Base-by-base conservation (phyloP, 2,888 invertebrate species). In the Hypomecis punctinalis region DNA sequence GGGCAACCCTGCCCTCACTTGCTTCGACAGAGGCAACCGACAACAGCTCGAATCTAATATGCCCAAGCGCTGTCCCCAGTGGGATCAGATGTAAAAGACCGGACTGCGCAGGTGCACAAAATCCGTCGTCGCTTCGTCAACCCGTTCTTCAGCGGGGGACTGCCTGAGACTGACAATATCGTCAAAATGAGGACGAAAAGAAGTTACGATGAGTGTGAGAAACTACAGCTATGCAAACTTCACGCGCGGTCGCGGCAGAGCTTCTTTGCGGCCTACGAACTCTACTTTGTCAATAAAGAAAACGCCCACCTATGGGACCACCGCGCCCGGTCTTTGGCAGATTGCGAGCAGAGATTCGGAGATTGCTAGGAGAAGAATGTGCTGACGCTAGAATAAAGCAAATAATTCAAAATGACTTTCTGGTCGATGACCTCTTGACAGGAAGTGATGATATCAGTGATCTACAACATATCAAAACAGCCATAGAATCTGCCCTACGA, bases 221-320 rank as follows among this genome's bases (percentile, higher is more conserved):
- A 86, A 59, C 73, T 91, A 0, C 62, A 76, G 6, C 82, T 93
- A 11, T 93, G 92, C 74, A 85, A 82, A 68, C 76, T 93, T n/a
- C 93, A 93, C 72, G 89, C 91, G 9, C 75, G 83, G 6, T 85
- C 92, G 0, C 72, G 71, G 0, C 67, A 72, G 5, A 90, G 76
- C 75, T 89, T 91, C 76, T 68, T 92, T 0, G 81, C 91, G 0
- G 84, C 93, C 0, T 93, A 82, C 72, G 81, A 93, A 63, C 76
- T 93, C 0, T 93, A 93, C 71, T 93, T 93, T 42, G 90, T 93
- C 53, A 93, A 91, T 74, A 89, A 86, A 75, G 90, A 93, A 71
- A 89, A 93, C 70, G 93, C 93, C 0, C 70, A 76, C 5, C 81
- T 89, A 5, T 93, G 93, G 93, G 93, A 93, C 80, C 93, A 93